Evolutionary conservation across 2,113 vertebrate genomes (phyloP).

Genomic region (Lamprologus callipterus): DNA sequence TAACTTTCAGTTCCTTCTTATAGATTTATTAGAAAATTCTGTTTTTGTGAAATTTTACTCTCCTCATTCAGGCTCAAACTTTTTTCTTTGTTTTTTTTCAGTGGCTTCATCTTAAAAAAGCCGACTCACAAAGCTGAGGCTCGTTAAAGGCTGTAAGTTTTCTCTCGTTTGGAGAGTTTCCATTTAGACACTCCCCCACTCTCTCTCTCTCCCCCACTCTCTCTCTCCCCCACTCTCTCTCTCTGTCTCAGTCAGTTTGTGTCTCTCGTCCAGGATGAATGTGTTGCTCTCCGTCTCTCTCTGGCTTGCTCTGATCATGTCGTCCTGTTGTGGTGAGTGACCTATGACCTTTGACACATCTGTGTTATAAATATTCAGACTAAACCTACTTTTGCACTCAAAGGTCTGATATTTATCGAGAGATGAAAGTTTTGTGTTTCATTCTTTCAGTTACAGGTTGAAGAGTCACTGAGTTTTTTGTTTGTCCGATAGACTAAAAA

Average conservation of each 20-base stretch:
- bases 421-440: neutral
- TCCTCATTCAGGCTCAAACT: neutral
- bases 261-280: slow-evolving; percentile 18
- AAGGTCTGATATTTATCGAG: neutral
- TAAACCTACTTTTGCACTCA: neutral
- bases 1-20: fast-evolving
- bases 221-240: neutral
- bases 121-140: neutral
- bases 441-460: neutral
- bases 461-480: neutral
- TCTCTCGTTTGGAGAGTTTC: neutral
- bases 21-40: neutral
- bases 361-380: neutral
- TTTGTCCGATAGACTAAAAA: neutral
- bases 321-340: slow-evolving; percentile 16
- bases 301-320: neutral
- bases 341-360: neutral
- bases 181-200: fast-evolving
- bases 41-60: neutral
- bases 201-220: neutral
- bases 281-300: neutral
- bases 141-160: fast-evolving
- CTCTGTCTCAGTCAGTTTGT: neutral
- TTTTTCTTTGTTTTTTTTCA: neutral
- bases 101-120: neutral